Percentiles rank a stretch among this genome's conserved stretches.
Evolutionary conservation across 2,888 invertebrate species (phyloP).

Genomic region (Clepsis dumicolana): DNA sequence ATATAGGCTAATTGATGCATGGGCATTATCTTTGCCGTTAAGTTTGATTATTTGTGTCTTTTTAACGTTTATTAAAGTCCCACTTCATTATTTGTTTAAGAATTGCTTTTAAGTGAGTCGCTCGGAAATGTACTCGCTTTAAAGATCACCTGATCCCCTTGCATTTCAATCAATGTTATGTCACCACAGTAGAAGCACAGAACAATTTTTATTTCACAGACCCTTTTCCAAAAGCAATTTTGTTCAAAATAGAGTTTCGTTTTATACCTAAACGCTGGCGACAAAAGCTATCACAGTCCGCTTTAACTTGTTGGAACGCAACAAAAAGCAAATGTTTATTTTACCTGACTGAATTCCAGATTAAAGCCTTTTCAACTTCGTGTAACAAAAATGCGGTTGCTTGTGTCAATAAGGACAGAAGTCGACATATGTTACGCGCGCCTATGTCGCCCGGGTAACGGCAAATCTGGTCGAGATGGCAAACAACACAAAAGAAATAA

Average conservation of each 20-base stretch:
- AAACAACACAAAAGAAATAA: slow-evolving; percentile 82
- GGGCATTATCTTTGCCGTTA: slow-evolving; percentile 11
- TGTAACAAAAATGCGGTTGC: slow-evolving; percentile 73
- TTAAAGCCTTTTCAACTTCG: slow-evolving; percentile 73
- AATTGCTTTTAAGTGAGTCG: neutral
- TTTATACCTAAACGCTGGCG: slow-evolving; percentile 44
- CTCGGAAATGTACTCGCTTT: neutral
- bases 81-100: neutral
- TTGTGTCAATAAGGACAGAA: slow-evolving; percentile 71
- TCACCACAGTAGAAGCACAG: slow-evolving; percentile 28
- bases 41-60: slow-evolving; percentile 8
- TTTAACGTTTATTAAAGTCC: neutral
- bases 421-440: slow-evolving; percentile 70
- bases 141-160: neutral
- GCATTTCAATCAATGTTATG: slow-evolving; percentile 37
- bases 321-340: slow-evolving; percentile 71
- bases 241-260: slow-evolving; percentile 38
- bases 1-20: slow-evolving; percentile 35
- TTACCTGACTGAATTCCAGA: slow-evolving; percentile 77
- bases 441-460: slow-evolving; percentile 65
- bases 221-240: slow-evolving; percentile 38
- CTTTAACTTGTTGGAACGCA: slow-evolving; percentile 61
- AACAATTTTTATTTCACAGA: slow-evolving; percentile 33
- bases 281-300: slow-evolving; percentile 51
- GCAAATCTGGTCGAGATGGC: slow-evolving; percentile 71